These are phyloP conservation scores for Psophia crepitans DNA, from an alignment of 2,113 vertebrate species.

Conservation along the genomic window DNA sequence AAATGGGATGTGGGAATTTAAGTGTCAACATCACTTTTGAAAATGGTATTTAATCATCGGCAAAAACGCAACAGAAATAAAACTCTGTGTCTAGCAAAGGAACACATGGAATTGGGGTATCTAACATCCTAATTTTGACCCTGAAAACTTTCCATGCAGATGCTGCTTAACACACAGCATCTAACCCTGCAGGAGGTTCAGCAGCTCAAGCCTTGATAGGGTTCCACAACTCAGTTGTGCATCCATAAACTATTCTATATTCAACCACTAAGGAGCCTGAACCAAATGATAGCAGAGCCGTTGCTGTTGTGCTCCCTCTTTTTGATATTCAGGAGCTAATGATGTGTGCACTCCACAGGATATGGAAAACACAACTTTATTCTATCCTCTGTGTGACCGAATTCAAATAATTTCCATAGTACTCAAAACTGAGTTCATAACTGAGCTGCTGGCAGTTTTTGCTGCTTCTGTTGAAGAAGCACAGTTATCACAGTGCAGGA, in stretches of 20 bases:
- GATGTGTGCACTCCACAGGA: neutral
- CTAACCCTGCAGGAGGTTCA: neutral
- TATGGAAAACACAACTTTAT: constrained; percentile 1
- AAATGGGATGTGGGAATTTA: neutral
- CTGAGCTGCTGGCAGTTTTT: neutral
- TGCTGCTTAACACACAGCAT: neutral
- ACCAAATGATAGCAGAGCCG: neutral
- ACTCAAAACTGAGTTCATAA: neutral
- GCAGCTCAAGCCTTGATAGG: neutral
- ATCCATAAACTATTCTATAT: neutral
- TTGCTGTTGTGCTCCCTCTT: neutral
- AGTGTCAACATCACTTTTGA: neutral
- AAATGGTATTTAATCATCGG: neutral
- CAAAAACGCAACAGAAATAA: neutral
- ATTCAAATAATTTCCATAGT: neutral
- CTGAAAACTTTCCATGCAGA: neutral
- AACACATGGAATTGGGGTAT: neutral
- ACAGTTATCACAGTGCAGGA: neutral
- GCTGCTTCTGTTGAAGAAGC: neutral
- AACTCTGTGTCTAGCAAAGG: neutral
- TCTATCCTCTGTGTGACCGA: neutral
- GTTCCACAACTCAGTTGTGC: neutral
- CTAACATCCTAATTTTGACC: neutral
- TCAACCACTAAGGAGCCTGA: neutral
- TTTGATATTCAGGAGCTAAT: constrained; percentile 13